phyloP scores from a whole-genome alignment of 2,113 vertebrate genomes.

The Aphelocoma coerulescens region DNA sequence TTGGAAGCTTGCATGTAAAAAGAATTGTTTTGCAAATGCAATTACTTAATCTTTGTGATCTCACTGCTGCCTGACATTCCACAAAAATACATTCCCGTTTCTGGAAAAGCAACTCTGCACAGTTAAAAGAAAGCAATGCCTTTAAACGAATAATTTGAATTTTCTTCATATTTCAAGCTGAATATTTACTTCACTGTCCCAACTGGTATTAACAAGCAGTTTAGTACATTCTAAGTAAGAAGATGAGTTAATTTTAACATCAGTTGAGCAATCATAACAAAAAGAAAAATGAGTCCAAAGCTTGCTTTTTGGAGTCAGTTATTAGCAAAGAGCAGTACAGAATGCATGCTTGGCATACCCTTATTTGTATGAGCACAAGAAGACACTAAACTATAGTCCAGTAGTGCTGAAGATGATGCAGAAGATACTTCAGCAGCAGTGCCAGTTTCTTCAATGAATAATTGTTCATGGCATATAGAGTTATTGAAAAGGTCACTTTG shows the following conservation, averaged over 20 bases:
- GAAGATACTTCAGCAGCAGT: slow-evolving; percentile 53
- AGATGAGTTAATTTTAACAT: slow-evolving; percentile 21
- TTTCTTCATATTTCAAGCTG: neutral
- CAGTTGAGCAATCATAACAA: neutral
- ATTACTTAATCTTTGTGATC: neutral
- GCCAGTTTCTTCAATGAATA: slow-evolving; percentile 66
- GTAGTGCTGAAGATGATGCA: slow-evolving; percentile 61
- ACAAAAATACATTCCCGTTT: neutral
- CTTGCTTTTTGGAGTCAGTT: slow-evolving; percentile 25
- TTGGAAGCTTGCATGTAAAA: neutral
- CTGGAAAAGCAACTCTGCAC: neutral
- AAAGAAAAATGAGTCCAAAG: neutral
- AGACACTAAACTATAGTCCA: slow-evolving; percentile 68
- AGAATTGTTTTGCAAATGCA: neutral
- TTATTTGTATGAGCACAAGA: slow-evolving; percentile 69
- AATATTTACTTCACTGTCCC: neutral
- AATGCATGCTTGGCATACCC: slow-evolving; percentile 73
- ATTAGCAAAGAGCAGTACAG: slow-evolving; percentile 44
- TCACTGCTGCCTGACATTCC: neutral
- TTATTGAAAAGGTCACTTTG: slow-evolving; percentile 67
- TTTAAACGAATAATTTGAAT: neutral
- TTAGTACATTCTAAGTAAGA: slow-evolving; percentile 22
- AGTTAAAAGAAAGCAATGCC: neutral
- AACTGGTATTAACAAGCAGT: neutral
- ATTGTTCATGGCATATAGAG: slow-evolving; percentile 50